Evolutionary conservation across 1,140 invertebrate genomes (phyloP).

Genomic region (Chlorops oryzae): DNA sequence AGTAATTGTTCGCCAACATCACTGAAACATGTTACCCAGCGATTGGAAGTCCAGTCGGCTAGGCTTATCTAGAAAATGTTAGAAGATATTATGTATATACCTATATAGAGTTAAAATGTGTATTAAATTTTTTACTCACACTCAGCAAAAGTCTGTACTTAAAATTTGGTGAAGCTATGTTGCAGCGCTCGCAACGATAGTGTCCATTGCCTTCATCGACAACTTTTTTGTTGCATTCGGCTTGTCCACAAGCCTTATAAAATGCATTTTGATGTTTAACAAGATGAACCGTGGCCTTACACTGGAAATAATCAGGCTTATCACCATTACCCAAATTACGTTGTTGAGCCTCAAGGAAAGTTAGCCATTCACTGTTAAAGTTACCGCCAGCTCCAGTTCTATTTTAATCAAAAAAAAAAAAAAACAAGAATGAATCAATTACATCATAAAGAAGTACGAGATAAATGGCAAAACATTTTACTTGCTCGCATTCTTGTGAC

Average conservation of each 20-base stretch:
- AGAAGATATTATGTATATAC: neutral
- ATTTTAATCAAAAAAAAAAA: too few relatives aligned
- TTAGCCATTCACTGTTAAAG: slow-evolving; percentile 57
- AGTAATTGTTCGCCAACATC: slow-evolving; percentile 79
- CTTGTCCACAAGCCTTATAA: slow-evolving; percentile 83
- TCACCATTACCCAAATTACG: slow-evolving; percentile 61
- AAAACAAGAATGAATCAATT: too few relatives aligned
- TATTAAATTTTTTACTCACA: slow-evolving; percentile 58
- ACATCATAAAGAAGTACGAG: too few relatives aligned
- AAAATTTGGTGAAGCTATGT: slow-evolving; percentile 74
- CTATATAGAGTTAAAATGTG: slow-evolving; percentile 14
- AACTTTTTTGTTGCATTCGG: slow-evolving; percentile 89
- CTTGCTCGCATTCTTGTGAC: too few relatives aligned
- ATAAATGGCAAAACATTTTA: too few relatives aligned
- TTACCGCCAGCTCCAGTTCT: slow-evolving; percentile 47
- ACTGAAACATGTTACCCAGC: slow-evolving; percentile 87
- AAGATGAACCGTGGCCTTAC: slow-evolving; percentile 63
- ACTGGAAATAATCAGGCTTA: slow-evolving; percentile 72
- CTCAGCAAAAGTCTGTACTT: slow-evolving; percentile 77
- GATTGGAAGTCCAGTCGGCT: slow-evolving; percentile 71
- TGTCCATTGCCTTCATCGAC: slow-evolving; percentile 77
- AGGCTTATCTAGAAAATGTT: slow-evolving; percentile 58
- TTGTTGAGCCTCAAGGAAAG: slow-evolving; percentile 65
- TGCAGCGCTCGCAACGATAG: slow-evolving; percentile 93
- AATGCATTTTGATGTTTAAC: slow-evolving; percentile 62